Evolutionary conservation across 1,140 invertebrate genomes (phyloP).

Genomic region (Papilio polytes): DNA sequence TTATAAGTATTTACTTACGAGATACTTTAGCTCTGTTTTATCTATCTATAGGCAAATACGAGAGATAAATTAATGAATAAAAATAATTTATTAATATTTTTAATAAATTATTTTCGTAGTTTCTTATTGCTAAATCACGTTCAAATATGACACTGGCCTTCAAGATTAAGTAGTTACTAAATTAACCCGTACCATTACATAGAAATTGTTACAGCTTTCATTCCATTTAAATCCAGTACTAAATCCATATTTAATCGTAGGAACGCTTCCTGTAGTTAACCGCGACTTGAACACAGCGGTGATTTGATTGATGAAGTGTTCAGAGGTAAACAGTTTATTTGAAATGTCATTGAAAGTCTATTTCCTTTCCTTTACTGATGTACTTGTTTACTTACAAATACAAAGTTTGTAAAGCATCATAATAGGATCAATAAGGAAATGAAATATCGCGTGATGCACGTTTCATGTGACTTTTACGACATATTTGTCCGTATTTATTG

Average conservation of each 20-base stretch:
- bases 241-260: constrained; percentile 5
- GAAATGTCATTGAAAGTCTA: constrained; percentile 30
- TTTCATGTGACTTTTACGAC: not conserved
- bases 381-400: not conserved
- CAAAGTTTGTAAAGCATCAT: not conserved
- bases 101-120: too few relatives aligned
- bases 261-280: constrained; percentile 16
- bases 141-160: too few relatives aligned
- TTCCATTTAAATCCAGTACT: not conserved
- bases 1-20: too few relatives aligned
- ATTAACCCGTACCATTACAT: too few relatives aligned
- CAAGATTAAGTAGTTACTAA: too few relatives aligned
- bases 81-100: too few relatives aligned
- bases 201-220: too few relatives aligned
- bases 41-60: too few relatives aligned
- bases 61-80: too few relatives aligned
- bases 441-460: not conserved
- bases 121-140: too few relatives aligned
- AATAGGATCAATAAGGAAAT: constrained; percentile 1
- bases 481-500: constrained; percentile 18
- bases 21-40: too few relatives aligned
- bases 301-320: constrained; percentile 34
- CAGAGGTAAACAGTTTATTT: constrained; percentile 24
- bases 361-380: constrained; percentile 7
- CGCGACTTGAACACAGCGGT: constrained; percentile 18